Evolutionary conservation across 2,113 vertebrate genomes (phyloP), one percentile per base, ranked within the genome.

Genomic region (Alethe castanea): DNA sequence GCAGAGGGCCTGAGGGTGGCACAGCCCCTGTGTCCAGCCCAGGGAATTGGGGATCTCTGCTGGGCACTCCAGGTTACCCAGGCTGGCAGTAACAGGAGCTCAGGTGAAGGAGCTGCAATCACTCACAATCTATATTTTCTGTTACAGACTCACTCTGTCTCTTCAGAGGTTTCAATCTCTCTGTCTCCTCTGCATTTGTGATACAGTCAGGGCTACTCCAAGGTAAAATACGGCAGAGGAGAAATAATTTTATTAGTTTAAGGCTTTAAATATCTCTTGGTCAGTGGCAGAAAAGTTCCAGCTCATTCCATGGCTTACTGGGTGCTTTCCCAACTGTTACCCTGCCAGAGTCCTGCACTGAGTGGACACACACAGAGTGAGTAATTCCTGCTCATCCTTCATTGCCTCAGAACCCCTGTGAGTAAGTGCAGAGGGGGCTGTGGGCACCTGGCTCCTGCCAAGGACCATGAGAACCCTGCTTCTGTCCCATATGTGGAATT

Each of bases 31-130:
- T 38, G 79, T 50, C 38, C 52, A 54, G 54, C 19, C 45, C 35
- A 33, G 47, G 48, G 53, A 48, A 14, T 0, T 0, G 1, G 20
- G 20, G 47, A 29, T 59, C 19, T 50, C 42, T 83, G 70, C 12
- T 59, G 38, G 62, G 29, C 24, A 6, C 8, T 19, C 0, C 0
- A 35, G 81, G 25, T 52, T 7, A 48, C 52, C 67, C 66, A 20
- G 65, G 4, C 59, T 60, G 42, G 25, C 56, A 53, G 64, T 14
- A 42, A 26, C 70, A 72, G 25, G 18, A 86, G 53, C 69, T 69
- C 10, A 5, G 87, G 67, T 12, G 31, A 64, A 54, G 52, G n/a
- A 81, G 18, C 3, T 79, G 56, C 36, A 52, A 3, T n/a, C 44
- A 16, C 23, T 61, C 52, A 5, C 19, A 61, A 3, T 13, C 8